Evolutionary conservation across 2,113 vertebrate genomes (phyloP).

Genomic region (Zosterops lateralis): DNA sequence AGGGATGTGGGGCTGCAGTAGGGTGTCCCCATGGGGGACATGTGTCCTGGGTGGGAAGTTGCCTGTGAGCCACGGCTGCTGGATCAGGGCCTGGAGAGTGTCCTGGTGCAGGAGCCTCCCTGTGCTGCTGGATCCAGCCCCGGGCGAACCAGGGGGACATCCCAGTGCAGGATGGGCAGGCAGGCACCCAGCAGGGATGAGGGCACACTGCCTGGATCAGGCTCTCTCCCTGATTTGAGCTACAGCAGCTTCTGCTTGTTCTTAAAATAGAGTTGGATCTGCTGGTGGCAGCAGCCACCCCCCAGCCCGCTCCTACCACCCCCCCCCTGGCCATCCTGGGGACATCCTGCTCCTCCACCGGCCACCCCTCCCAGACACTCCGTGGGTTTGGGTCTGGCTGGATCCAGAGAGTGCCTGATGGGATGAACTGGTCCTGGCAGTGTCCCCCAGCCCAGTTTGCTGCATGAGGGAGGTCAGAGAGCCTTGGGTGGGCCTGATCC

Average conservation of each 20-base stretch:
- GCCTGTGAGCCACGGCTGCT: neutral
- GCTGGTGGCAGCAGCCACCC: fast-evolving
- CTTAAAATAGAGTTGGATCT: neutral
- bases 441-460: neutral
- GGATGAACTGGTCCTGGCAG: neutral
- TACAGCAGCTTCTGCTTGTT: neutral
- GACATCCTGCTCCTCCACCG: fast-evolving
- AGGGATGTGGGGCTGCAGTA: neutral
- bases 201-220: neutral
- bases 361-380: neutral
- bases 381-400: neutral
- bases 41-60: fast-evolving
- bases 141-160: fast-evolving
- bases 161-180: neutral
- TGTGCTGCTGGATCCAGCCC: neutral
- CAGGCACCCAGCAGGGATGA: neutral
- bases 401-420: neutral
- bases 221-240: neutral
- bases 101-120: neutral
- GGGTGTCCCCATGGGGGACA: fast-evolving
- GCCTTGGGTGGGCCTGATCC: neutral
- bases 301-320: fast-evolving
- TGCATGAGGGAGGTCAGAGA: neutral
- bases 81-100: neutral
- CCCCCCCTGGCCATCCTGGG: fast-evolving